phyloP scores from a whole-genome alignment of 2,888 invertebrate genomes.

The Lasioglossum pauxillum region DNA sequence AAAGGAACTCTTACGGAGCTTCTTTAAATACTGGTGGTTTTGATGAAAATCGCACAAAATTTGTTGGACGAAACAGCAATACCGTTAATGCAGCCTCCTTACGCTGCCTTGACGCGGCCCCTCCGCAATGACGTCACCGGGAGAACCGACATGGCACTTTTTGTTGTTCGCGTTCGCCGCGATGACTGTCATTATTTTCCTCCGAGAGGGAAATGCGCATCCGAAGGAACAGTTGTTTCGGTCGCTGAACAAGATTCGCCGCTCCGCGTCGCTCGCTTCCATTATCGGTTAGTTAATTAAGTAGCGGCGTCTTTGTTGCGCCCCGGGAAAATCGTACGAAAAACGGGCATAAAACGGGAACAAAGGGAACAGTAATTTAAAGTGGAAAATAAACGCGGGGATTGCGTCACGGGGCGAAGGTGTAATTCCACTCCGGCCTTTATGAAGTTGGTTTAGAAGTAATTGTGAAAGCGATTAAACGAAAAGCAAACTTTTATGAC shows the following conservation, averaged over 20 bases:
- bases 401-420: background rate
- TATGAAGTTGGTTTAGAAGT: background rate
- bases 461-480: constrained; percentile 13
- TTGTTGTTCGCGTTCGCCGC: constrained; percentile 42
- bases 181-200: constrained; percentile 46
- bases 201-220: background rate
- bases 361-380: background rate
- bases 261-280: background rate
- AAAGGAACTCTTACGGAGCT: no score
- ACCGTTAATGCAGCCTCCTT: constrained; percentile 40
- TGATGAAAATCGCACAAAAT: constrained; percentile 17
- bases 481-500: background rate
- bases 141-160: constrained; percentile 5
- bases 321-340: background rate
- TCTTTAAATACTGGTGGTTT: no score
- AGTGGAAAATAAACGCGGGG: background rate
- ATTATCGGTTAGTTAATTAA: constrained; percentile 32
- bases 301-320: background rate
- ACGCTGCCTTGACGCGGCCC: constrained; percentile 37
- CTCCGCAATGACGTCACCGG: constrained; percentile 41
- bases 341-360: background rate
- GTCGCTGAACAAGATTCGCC: background rate
- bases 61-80: constrained; percentile 53
- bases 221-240: constrained; percentile 4
- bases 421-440: background rate